Percentiles rank a stretch among this genome's conserved stretches.
phyloP scores from a whole-genome alignment of 2,797 vertebrate genomes.

The Dryobates pubescens region DNA sequence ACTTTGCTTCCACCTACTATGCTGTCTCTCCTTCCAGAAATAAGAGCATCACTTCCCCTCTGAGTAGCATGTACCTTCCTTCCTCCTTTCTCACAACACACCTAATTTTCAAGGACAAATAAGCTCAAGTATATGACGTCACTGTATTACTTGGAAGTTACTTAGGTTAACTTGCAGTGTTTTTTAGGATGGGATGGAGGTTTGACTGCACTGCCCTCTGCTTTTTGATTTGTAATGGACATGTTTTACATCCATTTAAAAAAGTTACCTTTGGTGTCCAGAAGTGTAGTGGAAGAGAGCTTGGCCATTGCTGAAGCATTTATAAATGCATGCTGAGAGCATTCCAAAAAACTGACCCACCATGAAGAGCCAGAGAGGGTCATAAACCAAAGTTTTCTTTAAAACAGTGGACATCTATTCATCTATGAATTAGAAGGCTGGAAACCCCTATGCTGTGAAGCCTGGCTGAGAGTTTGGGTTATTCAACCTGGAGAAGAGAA shows the following conservation, averaged over 20 bases:
- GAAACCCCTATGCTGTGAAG: no score
- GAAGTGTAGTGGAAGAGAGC: not conserved
- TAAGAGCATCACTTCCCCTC: not conserved
- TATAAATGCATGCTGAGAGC: not conserved
- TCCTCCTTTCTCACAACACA: not conserved
- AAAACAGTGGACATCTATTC: not conserved
- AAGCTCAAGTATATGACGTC: not conserved
- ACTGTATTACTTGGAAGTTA: not conserved
- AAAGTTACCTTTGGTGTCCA: not conserved
- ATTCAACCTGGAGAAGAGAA: no score
- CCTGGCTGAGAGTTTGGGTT: no score
- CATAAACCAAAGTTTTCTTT: not conserved
- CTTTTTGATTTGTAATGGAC: not conserved
- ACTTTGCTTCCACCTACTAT: not conserved
- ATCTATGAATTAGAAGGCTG: no score
- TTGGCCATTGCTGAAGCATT: not conserved
- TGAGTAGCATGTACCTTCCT: not conserved
- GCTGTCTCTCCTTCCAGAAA: not conserved
- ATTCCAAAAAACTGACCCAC: not conserved
- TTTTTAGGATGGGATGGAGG: accelerated
- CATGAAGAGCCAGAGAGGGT: not conserved
- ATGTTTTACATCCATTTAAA: not conserved
- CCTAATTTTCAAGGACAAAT: accelerated
- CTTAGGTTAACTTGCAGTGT: not conserved
- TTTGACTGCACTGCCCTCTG: not conserved